Evolutionary conservation across 2,888 invertebrate species (phyloP).

Genomic region (Thysanoteuthis rhombus): DNA sequence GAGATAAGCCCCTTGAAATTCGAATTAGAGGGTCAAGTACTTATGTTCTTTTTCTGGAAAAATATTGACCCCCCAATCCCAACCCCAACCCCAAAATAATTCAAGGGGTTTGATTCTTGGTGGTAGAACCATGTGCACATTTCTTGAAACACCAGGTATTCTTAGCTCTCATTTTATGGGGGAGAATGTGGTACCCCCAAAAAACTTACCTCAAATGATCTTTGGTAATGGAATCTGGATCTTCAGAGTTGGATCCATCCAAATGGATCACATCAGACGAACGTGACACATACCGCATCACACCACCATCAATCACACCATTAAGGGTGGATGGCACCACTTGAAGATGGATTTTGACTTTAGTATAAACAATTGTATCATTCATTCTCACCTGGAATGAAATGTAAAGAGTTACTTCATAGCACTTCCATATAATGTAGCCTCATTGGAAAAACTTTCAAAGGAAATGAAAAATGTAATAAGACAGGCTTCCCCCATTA

Average conservation of each 20-base stretch:
- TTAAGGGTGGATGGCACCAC: conserved; percentile 48
- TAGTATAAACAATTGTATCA: conserved; percentile 54
- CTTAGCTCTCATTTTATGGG: background rate
- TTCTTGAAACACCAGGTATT: too few species aligned
- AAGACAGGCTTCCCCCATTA: too few species aligned
- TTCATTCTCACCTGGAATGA: conserved; percentile 53
- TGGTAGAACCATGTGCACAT: too few species aligned
- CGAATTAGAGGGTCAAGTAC: too few species aligned
- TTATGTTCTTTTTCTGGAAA: too few species aligned
- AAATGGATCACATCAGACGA: conserved; percentile 41
- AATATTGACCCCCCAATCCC: too few species aligned
- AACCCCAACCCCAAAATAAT: too few species aligned
- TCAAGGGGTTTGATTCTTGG: too few species aligned
- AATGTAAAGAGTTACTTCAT: too few species aligned
- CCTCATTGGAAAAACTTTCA: background rate
- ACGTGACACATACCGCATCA: conserved; percentile 44
- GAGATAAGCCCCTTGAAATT: too few species aligned
- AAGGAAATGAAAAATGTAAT: background rate
- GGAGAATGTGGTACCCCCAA: background rate
- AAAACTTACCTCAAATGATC: conserved; percentile 43
- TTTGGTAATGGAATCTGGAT: conserved; percentile 46
- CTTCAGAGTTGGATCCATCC: conserved; percentile 51
- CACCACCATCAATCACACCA: conserved; percentile 56
- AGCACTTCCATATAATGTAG: background rate
- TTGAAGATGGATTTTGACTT: conserved; percentile 39